Base-by-base conservation (phyloP, 2,888 invertebrate species). In the Seira ritae region DNA sequence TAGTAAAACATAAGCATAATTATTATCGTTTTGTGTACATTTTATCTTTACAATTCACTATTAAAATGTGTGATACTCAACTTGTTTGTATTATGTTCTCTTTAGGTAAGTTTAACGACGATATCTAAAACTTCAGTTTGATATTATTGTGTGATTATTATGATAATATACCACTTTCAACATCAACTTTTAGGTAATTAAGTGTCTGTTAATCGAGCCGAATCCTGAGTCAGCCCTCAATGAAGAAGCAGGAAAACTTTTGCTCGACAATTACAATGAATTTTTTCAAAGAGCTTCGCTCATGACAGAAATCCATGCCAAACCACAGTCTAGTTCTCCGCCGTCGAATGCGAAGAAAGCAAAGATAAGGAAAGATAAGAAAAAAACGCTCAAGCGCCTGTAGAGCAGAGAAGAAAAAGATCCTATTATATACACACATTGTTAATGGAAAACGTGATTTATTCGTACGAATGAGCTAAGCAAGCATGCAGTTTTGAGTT, bases 191-290 rank as follows among this genome's bases (percentile, higher is more conserved):
- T 90, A 95, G 95, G 96, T 98, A 85, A 94, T 98, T 85, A 96
- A 96, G 92, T 98, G 98, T 93, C 94, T 98, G 91, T 93, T 98
- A 89, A 98, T 98, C 91, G 97, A 97, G 91, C 98, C 98, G 90
- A 98, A 98, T 93, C 95, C 98, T 4, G 98, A 98, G 92, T 98
- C 98, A 80, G 98, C 98, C 89, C 93, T 98, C 89, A 98, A 98
- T 91, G 98, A 98, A 91, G 98, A 98, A 92, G 98, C 98, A 78
- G 98, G 98, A 19, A 97, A 97, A 92, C 92, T 98, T 91, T 92
- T 98, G 88, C 92, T 97, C 89, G 97, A 97, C 92, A 95, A 95
- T 90, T 98, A 98, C 91, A 96, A 96, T 91, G 96, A 96, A 91
- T 98, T 98, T 92, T 97, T 94, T 84, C 94, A 94, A 90, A 92